Conservation (phyloP, 2,797 vertebrate genomes). For the Pygocentrus nattereri region DNA sequence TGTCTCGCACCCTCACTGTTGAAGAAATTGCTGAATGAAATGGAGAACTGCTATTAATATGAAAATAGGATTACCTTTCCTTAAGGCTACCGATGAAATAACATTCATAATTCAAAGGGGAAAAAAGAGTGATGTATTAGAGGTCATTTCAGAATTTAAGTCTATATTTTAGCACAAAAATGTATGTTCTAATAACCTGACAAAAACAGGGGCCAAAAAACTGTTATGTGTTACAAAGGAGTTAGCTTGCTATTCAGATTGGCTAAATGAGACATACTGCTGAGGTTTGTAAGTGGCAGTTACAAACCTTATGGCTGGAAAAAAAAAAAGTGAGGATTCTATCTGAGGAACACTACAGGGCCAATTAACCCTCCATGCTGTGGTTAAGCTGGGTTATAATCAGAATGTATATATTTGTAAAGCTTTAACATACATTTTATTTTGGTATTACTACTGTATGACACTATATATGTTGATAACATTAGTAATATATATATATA, state of each 20-base stretch:
- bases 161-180: background rate
- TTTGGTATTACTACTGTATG: constrained; percentile 4
- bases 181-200: background rate
- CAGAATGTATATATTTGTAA: constrained; percentile 33
- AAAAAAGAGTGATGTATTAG: background rate
- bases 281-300: constrained; percentile 29
- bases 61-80: constrained; percentile 13
- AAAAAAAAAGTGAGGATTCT: constrained; percentile 36
- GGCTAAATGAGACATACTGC: constrained; percentile 2
- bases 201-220: background rate
- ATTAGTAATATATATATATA: too few species aligned
- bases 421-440: constrained; percentile 32
- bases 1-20: constrained; percentile 50
- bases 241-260: constrained; percentile 21
- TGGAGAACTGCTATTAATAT: constrained; percentile 38
- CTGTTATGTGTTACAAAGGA: background rate
- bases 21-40: constrained; percentile 40
- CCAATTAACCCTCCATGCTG: constrained; percentile 41
- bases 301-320: constrained; percentile 9
- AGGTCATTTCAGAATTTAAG: background rate
- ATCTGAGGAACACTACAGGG: constrained; percentile 33
- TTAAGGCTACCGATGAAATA: background rate
- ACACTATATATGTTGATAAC: background rate
- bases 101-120: background rate
- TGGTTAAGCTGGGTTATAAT: constrained; percentile 35